Evolutionary conservation across 2,797 vertebrate genomes (phyloP).

Genomic region (Tapera naevia): DNA sequence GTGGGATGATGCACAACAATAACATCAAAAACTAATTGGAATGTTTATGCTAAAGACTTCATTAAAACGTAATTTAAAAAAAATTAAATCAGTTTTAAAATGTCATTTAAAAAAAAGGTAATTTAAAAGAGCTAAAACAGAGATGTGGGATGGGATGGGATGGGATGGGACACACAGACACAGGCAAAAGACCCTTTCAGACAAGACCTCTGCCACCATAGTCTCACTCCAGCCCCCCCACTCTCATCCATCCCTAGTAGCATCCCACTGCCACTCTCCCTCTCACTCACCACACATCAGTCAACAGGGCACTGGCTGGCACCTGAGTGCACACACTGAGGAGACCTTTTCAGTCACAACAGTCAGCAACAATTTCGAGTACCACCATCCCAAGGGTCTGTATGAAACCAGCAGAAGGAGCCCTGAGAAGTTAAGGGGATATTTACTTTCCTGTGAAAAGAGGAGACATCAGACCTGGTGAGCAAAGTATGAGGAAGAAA

Average conservation of each 20-base stretch:
- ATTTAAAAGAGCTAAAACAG: not conserved
- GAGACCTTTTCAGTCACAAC: not conserved
- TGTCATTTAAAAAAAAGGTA: no score
- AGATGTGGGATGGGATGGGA: not conserved
- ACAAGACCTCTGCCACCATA: not conserved
- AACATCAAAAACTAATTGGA: not conserved
- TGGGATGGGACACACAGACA: not conserved
- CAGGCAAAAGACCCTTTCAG: not conserved
- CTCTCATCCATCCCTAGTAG: not conserved
- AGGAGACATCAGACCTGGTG: not conserved
- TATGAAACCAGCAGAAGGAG: not conserved
- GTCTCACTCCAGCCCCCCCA: not conserved
- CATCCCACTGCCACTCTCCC: not conserved
- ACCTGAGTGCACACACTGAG: not conserved
- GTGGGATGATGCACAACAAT: not conserved
- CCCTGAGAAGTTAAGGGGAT: accelerated
- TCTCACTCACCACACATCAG: not conserved
- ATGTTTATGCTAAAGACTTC: not conserved
- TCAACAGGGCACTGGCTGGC: not conserved
- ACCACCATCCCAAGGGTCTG: accelerated
- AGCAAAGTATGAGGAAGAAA: not conserved
- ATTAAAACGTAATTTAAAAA: not conserved
- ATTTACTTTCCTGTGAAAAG: not conserved
- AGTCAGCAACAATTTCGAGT: not conserved
- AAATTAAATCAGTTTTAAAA: not conserved